A percentile compares a stretch with the other conserved stretches of the same genome.
Evolutionary conservation across 2,113 vertebrate genomes (phyloP).

Genomic region (Muntiacus reevesi): DNA sequence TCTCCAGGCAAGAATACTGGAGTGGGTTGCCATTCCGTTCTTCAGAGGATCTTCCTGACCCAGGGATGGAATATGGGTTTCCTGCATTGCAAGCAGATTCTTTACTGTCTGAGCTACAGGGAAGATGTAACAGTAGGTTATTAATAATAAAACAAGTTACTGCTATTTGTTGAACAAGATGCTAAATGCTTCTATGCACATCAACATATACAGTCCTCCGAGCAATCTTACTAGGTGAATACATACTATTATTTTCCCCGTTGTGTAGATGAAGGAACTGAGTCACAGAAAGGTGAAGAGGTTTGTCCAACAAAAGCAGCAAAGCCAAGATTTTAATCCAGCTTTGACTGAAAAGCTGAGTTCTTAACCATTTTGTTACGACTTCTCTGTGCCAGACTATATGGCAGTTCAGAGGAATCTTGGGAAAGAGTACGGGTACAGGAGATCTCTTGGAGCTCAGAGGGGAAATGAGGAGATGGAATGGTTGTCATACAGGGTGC

Average conservation of each 20-base stretch:
- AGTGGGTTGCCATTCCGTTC: background rate
- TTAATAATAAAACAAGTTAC: background rate
- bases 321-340: background rate
- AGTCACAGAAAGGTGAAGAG: background rate
- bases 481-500: background rate
- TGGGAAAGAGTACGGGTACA: accelerated
- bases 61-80: background rate
- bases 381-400: background rate
- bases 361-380: background rate
- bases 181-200: background rate
- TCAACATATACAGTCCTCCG: background rate
- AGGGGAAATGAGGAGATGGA: background rate
- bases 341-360: background rate
- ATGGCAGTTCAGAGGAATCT: background rate
- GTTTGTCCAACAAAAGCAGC: background rate
- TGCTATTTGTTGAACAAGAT: background rate
- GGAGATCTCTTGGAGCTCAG: background rate
- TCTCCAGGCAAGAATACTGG: background rate
- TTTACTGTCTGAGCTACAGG: background rate
- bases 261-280: background rate
- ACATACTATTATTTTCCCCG: background rate
- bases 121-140: background rate
- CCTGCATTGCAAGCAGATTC: background rate
- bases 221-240: background rate
- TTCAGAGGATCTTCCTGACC: background rate